These are phyloP conservation scores for Lottia gigantea DNA, from an alignment of 2,888 invertebrate genomes.

Conservation along the genomic window DNA sequence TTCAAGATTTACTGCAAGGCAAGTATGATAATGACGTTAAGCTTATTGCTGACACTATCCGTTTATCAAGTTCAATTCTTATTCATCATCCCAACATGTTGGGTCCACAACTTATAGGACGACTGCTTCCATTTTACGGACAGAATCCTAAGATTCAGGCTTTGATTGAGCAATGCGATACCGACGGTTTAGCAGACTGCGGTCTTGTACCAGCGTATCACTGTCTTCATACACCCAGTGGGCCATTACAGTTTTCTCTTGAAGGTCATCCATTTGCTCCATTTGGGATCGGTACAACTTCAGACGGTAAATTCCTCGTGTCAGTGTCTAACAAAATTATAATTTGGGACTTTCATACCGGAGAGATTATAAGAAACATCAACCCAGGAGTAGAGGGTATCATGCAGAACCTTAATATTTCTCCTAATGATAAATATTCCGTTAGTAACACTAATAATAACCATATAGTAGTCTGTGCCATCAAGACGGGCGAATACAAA, in stretches of 20 bases:
- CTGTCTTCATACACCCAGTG: conserved; percentile 98
- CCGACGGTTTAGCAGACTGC: conserved; percentile 87
- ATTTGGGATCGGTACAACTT: conserved; percentile 65
- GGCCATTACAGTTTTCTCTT: conserved; percentile 95
- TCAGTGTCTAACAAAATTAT: conserved; percentile 97
- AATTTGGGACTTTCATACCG: conserved; percentile 95
- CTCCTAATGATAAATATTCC: conserved; percentile 95
- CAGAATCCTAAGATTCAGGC: conserved; percentile 84
- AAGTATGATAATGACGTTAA: conserved; percentile 65
- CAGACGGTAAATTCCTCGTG: conserved; percentile 77
- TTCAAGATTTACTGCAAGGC: conserved; percentile 82
- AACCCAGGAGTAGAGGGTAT: conserved; percentile 87
- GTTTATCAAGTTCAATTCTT: conserved; percentile 93
- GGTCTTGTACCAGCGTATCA: conserved; percentile 93
- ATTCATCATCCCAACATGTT: conserved; percentile 94
- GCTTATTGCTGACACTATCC: conserved; percentile 68
- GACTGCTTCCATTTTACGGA: conserved; percentile 93
- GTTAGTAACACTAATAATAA: conserved; percentile 96
- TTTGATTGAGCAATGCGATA: conserved; percentile 90
- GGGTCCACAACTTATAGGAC: conserved; percentile 91
- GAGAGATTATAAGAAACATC: conserved; percentile 92
- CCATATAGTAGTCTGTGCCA: conserved; percentile 90
- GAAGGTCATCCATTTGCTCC: conserved; percentile 97
- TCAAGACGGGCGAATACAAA: conserved; percentile 92
- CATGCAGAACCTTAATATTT: conserved; percentile 91